A percentile compares a stretch with the other conserved stretches of the same genome.
These are phyloP conservation scores for Megaleporinus macrocephalus DNA, from an alignment of 2,113 vertebrate species.

Conservation along the genomic window DNA sequence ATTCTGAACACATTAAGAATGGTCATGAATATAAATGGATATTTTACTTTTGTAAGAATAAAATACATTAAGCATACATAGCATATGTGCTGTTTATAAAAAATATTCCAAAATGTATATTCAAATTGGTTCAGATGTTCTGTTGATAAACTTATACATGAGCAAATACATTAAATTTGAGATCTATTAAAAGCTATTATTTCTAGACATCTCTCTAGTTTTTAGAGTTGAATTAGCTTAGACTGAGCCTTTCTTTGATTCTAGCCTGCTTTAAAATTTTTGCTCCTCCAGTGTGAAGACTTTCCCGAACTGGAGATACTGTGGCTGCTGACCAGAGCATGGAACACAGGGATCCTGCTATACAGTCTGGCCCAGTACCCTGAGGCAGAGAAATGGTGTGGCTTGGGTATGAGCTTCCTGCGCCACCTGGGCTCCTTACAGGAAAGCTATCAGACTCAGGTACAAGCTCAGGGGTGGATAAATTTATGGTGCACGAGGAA, in stretches of 20 bases:
- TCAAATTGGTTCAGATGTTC: background rate
- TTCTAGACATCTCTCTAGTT: background rate
- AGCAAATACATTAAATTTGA: background rate
- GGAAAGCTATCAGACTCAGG: slow-evolving; percentile 86
- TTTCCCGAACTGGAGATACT: slow-evolving; percentile 88
- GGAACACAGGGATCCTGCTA: slow-evolving; percentile 89
- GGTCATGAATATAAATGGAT: background rate
- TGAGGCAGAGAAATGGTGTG: slow-evolving; percentile 88
- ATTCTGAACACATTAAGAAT: slow-evolving; percentile 1
- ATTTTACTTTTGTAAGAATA: background rate
- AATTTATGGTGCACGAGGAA: slow-evolving; percentile 1
- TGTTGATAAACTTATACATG: background rate
- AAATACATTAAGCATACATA: background rate
- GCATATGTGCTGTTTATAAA: background rate
- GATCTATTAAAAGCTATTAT: background rate
- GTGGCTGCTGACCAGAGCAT: slow-evolving; percentile 90
- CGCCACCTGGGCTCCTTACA: slow-evolving; percentile 82
- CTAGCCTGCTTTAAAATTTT: slow-evolving; percentile 9
- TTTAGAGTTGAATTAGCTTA: background rate
- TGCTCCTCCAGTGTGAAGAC: slow-evolving; percentile 64
- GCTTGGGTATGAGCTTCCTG: slow-evolving; percentile 86
- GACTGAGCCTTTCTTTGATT: background rate
- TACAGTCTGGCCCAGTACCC: slow-evolving; percentile 79
- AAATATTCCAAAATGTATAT: background rate
- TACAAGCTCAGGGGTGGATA: slow-evolving; percentile 56